Conservation (phyloP, 2,797 vertebrate species). For the Danionella dracula region DNA sequence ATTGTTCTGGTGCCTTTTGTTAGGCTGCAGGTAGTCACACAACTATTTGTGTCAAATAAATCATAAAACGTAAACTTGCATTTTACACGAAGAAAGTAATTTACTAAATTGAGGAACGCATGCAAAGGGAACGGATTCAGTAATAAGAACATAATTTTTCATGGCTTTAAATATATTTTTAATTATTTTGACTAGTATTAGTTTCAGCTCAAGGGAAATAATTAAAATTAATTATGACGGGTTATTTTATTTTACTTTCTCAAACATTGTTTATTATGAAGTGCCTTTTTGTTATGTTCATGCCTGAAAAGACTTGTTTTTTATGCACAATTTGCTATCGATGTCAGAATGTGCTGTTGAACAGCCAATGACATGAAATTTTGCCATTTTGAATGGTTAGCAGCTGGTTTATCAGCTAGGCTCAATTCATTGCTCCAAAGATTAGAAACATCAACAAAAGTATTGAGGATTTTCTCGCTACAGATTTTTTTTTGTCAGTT, state of each 20-base stretch:
- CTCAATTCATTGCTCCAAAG: too few species aligned
- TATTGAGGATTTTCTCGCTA: too few species aligned
- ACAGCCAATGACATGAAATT: not conserved
- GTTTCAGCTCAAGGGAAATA: conserved; percentile 60
- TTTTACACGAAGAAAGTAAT: not conserved
- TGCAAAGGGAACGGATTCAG: conserved; percentile 13
- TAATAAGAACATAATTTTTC: conserved; percentile 2
- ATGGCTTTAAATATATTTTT: conserved; percentile 56
- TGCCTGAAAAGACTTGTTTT: conserved; percentile 46
- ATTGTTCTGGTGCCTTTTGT: not conserved
- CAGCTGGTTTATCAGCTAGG: conserved; percentile 18
- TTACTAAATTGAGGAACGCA: conserved; percentile 35
- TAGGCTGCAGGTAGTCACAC: not conserved
- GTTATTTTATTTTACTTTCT: conserved; percentile 53
- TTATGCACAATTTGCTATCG: conserved; percentile 40
- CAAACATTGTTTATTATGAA: conserved; percentile 49
- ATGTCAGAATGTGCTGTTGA: conserved; percentile 33
- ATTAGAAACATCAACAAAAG: too few species aligned
- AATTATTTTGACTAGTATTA: conserved; percentile 62
- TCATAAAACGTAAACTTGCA: too few species aligned
- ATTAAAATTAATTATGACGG: conserved; percentile 70
- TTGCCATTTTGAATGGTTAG: conserved; percentile 31
- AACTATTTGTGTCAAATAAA: not conserved
- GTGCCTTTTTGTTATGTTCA: conserved; percentile 70
- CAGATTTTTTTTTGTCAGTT: too few species aligned